Evolutionary conservation across 2,797 vertebrate species (phyloP), one percentile per base, ranked within the genome.

Genomic region (Leuciscus waleckii): DNA sequence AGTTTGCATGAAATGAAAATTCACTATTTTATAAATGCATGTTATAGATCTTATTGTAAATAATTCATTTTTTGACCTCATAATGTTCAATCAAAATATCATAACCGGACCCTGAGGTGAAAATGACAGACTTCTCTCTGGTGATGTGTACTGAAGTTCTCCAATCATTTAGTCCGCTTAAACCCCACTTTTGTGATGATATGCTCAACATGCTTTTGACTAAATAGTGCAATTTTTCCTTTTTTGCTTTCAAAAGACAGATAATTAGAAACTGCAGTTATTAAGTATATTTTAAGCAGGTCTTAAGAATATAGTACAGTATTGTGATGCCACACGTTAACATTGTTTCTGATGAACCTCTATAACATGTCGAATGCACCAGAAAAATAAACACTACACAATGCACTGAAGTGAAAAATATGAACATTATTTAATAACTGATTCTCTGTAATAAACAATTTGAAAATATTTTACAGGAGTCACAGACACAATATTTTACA

Each of bases 401-500:
- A 74, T 81, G 89, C 88, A 93, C 92, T 98, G 97, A 99, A 99
- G 97, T 99, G 98, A 99, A 99, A 96, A 99, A 99, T 99, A 99
- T 99, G 97, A 99, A 99, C 97, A 97, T 99, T 98, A 99, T 99
- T 99, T 99, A 99, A 98, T 99, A 99, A 99, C 97, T 96, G 98
- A 99, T 98, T 97, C 98, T 99, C 97, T 99, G 98, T 99, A 99
- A 99, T 99, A 99, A 99, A 99, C 97, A 96, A 99, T 99, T 98
- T 98, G 97, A 99, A 99, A 99, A 99, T 99, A 99, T 99, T 97
- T 99, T 99, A 99, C 98, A 99, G 98, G 97, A 99, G 96, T 99
- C 98, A 99, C 98, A 97, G 97, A 94, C 98, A 98, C 96, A 85
- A 96, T 99, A 98, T 98, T 97, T 97, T 99, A 99, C 97, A 99